Evolutionary conservation across 2,797 vertebrate genomes (phyloP).

Genomic region (Ctenosaura bakeri): DNA sequence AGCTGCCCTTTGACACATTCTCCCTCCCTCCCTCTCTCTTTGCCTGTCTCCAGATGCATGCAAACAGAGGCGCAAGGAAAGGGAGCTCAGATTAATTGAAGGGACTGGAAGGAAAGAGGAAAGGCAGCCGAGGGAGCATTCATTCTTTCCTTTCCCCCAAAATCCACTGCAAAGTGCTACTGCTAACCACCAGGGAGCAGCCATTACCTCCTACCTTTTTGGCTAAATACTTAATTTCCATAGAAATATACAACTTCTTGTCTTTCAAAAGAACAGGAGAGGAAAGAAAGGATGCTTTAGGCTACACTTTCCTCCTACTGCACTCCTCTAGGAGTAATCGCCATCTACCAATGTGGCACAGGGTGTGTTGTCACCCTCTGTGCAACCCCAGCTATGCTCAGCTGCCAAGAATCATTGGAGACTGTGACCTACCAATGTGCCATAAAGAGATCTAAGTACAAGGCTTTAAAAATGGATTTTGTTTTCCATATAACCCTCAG

Average conservation of each 20-base stretch:
- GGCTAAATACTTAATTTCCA: slow-evolving; percentile 8
- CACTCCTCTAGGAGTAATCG: slow-evolving; percentile 1
- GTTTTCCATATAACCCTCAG: neutral
- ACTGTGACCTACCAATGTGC: neutral
- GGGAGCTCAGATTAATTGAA: neutral
- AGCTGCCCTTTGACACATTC: slow-evolving; percentile 38
- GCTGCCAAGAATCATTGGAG: neutral
- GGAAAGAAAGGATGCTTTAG: neutral
- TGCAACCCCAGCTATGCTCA: neutral
- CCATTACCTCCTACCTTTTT: slow-evolving; percentile 10
- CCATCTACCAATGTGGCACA: neutral
- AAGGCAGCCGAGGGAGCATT: neutral
- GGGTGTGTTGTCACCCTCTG: neutral
- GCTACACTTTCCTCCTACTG: neutral
- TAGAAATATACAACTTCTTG: slow-evolving; percentile 14
- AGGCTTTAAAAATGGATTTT: neutral
- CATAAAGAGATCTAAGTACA: neutral
- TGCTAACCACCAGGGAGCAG: slow-evolving; percentile 1
- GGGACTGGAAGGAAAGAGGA: neutral
- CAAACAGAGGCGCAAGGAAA: slow-evolving; percentile 18
- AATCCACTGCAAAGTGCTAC: neutral
- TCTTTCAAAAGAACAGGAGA: neutral
- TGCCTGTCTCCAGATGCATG: neutral
- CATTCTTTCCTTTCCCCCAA: neutral
- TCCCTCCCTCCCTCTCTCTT: neutral